Base-by-base conservation (phyloP, 2,113 vertebrate genomes). In the Melanostigma gelatinosum region DNA sequence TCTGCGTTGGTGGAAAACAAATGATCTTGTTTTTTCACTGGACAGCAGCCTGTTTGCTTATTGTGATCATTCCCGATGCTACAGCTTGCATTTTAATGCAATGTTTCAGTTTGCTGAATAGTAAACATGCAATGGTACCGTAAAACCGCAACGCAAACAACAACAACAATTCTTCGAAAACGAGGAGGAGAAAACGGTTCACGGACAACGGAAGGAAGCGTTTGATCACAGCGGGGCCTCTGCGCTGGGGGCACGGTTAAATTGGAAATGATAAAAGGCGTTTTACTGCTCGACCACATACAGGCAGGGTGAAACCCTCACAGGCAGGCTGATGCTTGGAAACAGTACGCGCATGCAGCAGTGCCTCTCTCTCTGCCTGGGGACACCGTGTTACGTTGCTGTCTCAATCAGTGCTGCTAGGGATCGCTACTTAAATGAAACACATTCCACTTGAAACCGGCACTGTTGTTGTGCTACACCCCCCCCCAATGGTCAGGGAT, bases 261-360 rank as follows among this genome's bases (percentile, higher is more conserved):
- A 93, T 89, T 87, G 83, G 78, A 92, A 88, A 92, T 92, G 85
- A 91, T 93, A 94, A 93, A 94, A 93, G 87, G 69, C 24, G 66
- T 91, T 94, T 94, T 90, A 93, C 84, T 87, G 84, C 83, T 72
- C 24, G 42, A 82, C 85, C 85, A 85, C 91, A 92, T 90, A 89
- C 82, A 77, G 75, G 76, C 88, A n/a, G 69, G 66, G 64, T 74
- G 84, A 92, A 85, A 77, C 87, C 32, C 2, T 32, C 32, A 32
- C 32, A 32, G 32, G 32, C 34, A 34, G 34, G 34, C 34, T 34
- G 34, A 34, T 75, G 89, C 76, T 81, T 73, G 64, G 80, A 81
- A 55, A 78, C 68, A 29, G 52, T 75, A 71, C 61, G 64, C 68
- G 71, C 87, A 78, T 71, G 72, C 83, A 80, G 72, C 87, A 73